Percentiles rank a stretch among this genome's conserved stretches.
Conservation (phyloP, 1,140 invertebrate genomes). For the Drosophila pectinifera region DNA sequence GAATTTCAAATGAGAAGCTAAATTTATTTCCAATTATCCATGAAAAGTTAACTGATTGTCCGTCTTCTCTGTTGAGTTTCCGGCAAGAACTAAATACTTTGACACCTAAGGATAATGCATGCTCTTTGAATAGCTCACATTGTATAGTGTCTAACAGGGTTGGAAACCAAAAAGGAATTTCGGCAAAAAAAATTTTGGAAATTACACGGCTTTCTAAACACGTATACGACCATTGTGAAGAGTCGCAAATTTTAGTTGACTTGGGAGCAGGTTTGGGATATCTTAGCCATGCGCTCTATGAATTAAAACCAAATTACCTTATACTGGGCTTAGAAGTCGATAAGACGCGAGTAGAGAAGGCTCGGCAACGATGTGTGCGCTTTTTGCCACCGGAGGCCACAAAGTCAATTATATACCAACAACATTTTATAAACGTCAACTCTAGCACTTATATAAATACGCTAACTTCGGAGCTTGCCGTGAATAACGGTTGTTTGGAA, state of each 20-base stretch:
- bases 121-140: neutral
- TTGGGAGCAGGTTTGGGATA: constrained; percentile 95
- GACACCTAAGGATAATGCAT: constrained; percentile 58
- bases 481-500: constrained; percentile 27
- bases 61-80: constrained; percentile 32
- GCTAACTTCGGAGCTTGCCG: constrained; percentile 78
- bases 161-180: constrained; percentile 77
- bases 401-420: constrained; percentile 86
- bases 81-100: constrained; percentile 36
- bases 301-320: constrained; percentile 86
- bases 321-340: constrained; percentile 91
- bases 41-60: constrained; percentile 24
- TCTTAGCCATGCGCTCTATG: constrained; percentile 89
- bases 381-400: constrained; percentile 84
- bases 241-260: constrained; percentile 88
- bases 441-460: constrained; percentile 85
- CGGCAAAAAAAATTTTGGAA: constrained; percentile 90
- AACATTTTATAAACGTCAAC: constrained; percentile 86
- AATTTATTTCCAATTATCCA: constrained; percentile 65
- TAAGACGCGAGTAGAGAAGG: constrained; percentile 87
- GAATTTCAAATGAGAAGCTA: constrained; percentile 84
- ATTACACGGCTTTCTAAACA: constrained; percentile 87
- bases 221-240: constrained; percentile 86
- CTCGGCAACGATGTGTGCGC: constrained; percentile 87
- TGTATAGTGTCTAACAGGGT: neutral